Evolutionary conservation across 2,888 invertebrate species (phyloP).

Genomic region (Andrena dorsata): DNA sequence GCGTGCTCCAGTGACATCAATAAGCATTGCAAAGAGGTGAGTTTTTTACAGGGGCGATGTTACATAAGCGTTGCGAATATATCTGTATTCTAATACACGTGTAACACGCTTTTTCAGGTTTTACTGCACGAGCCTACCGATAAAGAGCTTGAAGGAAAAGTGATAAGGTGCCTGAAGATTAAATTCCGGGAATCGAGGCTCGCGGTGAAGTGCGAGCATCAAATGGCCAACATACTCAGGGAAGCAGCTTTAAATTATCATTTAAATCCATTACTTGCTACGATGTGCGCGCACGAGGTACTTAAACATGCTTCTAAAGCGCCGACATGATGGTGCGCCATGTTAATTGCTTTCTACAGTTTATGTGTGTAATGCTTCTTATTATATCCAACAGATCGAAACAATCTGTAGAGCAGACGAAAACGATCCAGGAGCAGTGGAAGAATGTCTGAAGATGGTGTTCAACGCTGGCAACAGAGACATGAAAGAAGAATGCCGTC

Average conservation of each 20-base stretch:
- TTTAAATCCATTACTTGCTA: slow-evolving; percentile 94
- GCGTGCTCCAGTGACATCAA: slow-evolving; percentile 94
- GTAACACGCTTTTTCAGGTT: slow-evolving; percentile 47
- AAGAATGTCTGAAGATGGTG: slow-evolving; percentile 94
- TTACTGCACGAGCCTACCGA: slow-evolving; percentile 83
- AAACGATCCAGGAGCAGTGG: slow-evolving; percentile 88
- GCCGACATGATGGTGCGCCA: not conserved
- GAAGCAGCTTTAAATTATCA: slow-evolving; percentile 96
- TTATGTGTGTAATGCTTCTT: too few species aligned
- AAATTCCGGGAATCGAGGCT: slow-evolving; percentile 92
- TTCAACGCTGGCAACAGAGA: slow-evolving; percentile 90
- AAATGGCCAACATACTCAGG: slow-evolving; percentile 92
- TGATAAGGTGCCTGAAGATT: slow-evolving; percentile 93
- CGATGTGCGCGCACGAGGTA: slow-evolving; percentile 91
- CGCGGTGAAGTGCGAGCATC: slow-evolving; percentile 91
- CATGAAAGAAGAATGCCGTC: slow-evolving; percentile 90
- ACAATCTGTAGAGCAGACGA: slow-evolving; percentile 86
- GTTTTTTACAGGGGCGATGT: not conserved
- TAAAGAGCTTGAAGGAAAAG: slow-evolving; percentile 93
- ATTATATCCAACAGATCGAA: slow-evolving; percentile 80
- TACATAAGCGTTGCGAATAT: not conserved
- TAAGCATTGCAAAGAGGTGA: slow-evolving; percentile 88
- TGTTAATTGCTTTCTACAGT: not conserved
- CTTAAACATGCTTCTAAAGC: slow-evolving; percentile 2
- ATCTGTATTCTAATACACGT: slow-evolving; percentile 3